These are phyloP conservation scores for Alethe castanea DNA, from an alignment of 2,113 vertebrate species.

Conservation along the genomic window DNA sequence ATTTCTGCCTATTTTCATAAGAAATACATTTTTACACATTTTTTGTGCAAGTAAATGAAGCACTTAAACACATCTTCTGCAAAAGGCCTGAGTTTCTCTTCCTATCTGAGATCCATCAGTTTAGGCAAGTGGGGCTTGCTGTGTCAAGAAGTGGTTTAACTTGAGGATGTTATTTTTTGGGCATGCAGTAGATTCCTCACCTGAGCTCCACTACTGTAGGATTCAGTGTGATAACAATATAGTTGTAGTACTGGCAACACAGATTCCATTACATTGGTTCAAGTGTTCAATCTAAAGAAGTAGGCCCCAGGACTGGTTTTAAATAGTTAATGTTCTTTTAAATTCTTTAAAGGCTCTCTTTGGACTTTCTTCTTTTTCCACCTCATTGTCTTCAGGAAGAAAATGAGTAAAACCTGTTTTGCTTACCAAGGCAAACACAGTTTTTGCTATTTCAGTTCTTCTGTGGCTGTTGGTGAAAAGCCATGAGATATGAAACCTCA, in stretches of 20 bases:
- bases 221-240: not conserved
- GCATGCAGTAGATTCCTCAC: not conserved
- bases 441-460: not conserved
- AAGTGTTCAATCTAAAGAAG: not conserved
- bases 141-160: not conserved
- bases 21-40: not conserved
- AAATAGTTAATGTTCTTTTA: not conserved
- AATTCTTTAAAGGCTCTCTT: not conserved
- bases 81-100: not conserved
- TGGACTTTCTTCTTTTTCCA: not conserved
- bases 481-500: not conserved
- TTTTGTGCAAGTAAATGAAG: not conserved
- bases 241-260: not conserved
- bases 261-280: not conserved
- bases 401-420: not conserved
- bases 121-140: not conserved
- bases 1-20: not conserved
- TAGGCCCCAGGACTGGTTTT: not conserved
- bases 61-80: not conserved
- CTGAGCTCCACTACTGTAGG: not conserved
- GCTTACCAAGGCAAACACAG: not conserved
- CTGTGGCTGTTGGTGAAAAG: not conserved
- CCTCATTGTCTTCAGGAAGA: not conserved
- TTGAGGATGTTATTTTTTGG: not conserved
- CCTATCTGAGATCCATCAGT: not conserved